phyloP scores from a whole-genome alignment of 2,797 vertebrate species.

The Girardinus metallicus region DNA sequence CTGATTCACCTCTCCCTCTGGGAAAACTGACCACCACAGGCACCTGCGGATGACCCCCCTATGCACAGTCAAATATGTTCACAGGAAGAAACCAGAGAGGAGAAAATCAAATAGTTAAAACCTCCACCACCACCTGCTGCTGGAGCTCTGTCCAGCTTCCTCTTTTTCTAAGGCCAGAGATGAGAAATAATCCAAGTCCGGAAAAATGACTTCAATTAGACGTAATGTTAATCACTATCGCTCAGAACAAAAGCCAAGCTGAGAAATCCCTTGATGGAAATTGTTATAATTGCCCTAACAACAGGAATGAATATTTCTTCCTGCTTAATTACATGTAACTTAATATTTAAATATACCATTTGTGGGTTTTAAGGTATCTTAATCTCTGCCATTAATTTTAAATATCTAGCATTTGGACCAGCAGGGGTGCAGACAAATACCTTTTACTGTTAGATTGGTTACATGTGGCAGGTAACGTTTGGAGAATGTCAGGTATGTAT shows the following conservation, averaged over 20 bases:
- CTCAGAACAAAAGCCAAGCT: slow-evolving; percentile 96
- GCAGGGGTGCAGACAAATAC: slow-evolving; percentile 89
- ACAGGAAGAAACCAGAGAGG: slow-evolving; percentile 75
- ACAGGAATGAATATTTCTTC: slow-evolving; percentile 92
- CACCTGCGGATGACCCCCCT: slow-evolving; percentile 72
- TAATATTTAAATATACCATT: slow-evolving; percentile 98
- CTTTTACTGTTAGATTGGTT: slow-evolving; percentile 93
- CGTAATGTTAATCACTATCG: slow-evolving; percentile 97
- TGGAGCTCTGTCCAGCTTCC: slow-evolving; percentile 80
- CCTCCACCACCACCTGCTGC: slow-evolving; percentile 70
- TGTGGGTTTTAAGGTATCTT: slow-evolving; percentile 92
- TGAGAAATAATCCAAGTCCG: slow-evolving; percentile 82
- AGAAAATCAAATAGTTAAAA: slow-evolving; percentile 84
- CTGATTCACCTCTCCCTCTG: slow-evolving; percentile 52
- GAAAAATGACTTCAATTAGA: slow-evolving; percentile 97
- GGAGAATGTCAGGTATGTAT: slow-evolving; percentile 88
- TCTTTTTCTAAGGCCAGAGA: slow-evolving; percentile 52
- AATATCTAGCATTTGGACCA: slow-evolving; percentile 88
- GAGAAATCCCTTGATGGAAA: slow-evolving; percentile 98
- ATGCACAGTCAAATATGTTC: slow-evolving; percentile 85
- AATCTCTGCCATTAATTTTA: slow-evolving; percentile 97
- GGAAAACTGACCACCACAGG: slow-evolving; percentile 85
- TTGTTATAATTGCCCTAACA: slow-evolving; percentile 98
- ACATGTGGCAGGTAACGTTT: slow-evolving; percentile 87
- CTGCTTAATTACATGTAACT: slow-evolving; percentile 95